These are phyloP conservation scores for Pomatorhinus ruficollis DNA, from an alignment of 2,113 vertebrate genomes.

Conservation along the genomic window DNA sequence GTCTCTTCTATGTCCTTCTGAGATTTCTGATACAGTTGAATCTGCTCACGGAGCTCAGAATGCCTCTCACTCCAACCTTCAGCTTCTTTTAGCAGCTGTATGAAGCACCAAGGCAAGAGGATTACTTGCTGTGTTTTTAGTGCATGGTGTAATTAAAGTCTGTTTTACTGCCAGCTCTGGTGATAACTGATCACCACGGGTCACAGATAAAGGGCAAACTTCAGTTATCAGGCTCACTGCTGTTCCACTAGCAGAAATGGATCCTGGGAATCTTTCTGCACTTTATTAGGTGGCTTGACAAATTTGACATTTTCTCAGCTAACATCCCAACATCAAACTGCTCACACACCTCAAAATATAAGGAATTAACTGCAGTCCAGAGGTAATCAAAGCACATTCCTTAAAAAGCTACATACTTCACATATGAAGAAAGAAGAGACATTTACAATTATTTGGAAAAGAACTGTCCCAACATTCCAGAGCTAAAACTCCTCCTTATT, in stretches of 20 bases:
- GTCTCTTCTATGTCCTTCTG: conserved; percentile 89
- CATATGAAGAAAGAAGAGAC: neutral
- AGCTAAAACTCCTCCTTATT: neutral
- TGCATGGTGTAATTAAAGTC: neutral
- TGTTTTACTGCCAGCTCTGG: neutral
- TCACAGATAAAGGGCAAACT: neutral
- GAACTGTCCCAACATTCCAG: neutral
- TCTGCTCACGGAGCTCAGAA: conserved; percentile 84
- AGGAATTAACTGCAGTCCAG: neutral
- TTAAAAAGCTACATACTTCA: neutral
- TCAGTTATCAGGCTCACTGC: neutral
- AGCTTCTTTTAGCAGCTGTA: conserved; percentile 84
- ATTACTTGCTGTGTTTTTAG: neutral
- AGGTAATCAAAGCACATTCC: neutral
- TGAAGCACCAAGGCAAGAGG: neutral
- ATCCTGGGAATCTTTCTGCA: neutral
- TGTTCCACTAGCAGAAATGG: neutral
- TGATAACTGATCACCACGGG: neutral
- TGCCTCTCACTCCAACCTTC: conserved; percentile 89
- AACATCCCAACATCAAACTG: neutral
- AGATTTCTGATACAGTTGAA: conserved; percentile 85
- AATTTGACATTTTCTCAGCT: neutral
- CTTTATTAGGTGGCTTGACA: neutral
- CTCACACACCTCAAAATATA: neutral
- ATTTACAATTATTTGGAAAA: neutral